phyloP scores from a whole-genome alignment of 2,113 vertebrate species.

The Cavia aperea region DNA sequence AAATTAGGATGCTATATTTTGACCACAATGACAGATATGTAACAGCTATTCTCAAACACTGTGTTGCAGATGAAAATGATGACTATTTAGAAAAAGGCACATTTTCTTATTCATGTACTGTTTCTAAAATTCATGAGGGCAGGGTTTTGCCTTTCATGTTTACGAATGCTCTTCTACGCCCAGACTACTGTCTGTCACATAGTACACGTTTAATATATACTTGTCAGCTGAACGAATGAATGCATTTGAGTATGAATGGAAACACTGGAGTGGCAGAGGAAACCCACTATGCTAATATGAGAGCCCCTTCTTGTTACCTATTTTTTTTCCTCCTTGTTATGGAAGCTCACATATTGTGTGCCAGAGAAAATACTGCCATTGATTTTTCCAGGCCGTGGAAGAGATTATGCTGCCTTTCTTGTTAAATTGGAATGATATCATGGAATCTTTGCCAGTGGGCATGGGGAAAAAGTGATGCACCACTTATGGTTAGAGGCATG shows the following conservation, averaged over 20 bases:
- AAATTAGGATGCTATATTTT: slow-evolving; percentile 51
- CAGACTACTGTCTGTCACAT: slow-evolving; percentile 13
- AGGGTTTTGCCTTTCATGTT: slow-evolving; percentile 26
- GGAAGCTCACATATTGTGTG: neutral
- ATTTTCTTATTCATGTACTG: slow-evolving; percentile 4
- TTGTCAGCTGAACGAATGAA: neutral
- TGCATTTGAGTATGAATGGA: neutral
- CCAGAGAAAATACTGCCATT: slow-evolving; percentile 10
- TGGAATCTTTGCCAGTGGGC: slow-evolving; percentile 4
- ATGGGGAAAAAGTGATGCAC: neutral
- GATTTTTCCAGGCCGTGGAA: neutral
- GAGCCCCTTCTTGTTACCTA: neutral
- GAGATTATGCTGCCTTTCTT: neutral
- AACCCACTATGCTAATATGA: neutral
- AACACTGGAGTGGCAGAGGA: neutral
- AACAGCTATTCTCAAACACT: slow-evolving; percentile 16
- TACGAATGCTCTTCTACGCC: neutral
- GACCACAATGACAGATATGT: slow-evolving; percentile 33
- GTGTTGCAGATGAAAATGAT: slow-evolving; percentile 47
- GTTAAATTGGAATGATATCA: neutral
- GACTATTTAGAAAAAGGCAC: neutral
- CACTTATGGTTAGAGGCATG: neutral
- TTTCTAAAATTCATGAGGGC: slow-evolving; percentile 33
- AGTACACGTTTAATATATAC: neutral
- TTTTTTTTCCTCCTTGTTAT: neutral